phyloP scores from a whole-genome alignment of 92 coral and sea anemone genomes.

The Diadumene lineata region DNA sequence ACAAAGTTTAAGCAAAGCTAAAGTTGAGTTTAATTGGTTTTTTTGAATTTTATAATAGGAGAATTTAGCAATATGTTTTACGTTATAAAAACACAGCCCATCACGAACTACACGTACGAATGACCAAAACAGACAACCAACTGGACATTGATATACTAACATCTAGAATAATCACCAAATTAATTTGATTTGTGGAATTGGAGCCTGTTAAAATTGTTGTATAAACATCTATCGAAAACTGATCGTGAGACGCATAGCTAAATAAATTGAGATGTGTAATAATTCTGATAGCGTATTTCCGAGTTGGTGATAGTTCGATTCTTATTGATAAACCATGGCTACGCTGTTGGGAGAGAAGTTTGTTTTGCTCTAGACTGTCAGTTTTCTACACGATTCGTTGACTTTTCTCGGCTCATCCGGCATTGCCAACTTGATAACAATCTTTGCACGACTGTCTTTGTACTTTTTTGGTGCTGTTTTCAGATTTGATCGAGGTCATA shows the following conservation, averaged over 20 bases:
- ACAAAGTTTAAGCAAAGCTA: background rate
- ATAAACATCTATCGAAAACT: conserved; percentile 6
- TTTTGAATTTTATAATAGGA: background rate
- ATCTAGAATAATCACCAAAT: background rate
- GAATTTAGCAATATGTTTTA: background rate
- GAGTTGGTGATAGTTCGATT: conserved; percentile 30
- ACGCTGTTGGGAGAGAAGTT: conserved; percentile 4
- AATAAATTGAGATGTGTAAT: conserved; percentile 23
- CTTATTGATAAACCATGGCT: conserved; percentile 15
- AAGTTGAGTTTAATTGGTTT: background rate
- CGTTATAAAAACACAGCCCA: background rate
- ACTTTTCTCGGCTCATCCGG: conserved; percentile 29
- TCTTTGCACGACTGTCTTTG: conserved; percentile 20
- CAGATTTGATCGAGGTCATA: conserved; percentile 3
- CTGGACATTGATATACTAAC: background rate
- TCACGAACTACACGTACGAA: background rate
- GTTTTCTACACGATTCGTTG: conserved; percentile 18
- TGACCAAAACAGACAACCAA: background rate
- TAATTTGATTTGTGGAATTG: conserved; percentile 14
- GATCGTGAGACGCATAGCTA: conserved; percentile 1
- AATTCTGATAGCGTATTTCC: conserved; percentile 36
- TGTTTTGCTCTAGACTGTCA: conserved; percentile 18
- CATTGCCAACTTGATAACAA: conserved; percentile 1
- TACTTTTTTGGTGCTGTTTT: conserved; percentile 3
- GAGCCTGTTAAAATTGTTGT: background rate